Conservation (phyloP, 2,888 invertebrate species). For the Syrphus vitripennis region DNA sequence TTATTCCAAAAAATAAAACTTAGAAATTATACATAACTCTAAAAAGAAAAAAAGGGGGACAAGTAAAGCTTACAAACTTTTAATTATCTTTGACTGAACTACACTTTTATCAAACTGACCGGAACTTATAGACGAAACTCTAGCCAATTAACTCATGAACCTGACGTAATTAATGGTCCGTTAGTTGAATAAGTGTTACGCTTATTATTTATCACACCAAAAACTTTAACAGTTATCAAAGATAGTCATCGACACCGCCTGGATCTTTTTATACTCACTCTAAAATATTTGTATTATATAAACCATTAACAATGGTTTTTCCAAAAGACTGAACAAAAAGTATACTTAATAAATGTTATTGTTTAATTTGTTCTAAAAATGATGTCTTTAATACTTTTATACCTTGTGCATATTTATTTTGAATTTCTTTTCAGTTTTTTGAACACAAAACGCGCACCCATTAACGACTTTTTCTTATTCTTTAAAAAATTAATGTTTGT, state of each 20-base stretch:
- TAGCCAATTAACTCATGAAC: slow-evolving; percentile 36
- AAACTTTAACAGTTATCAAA: slow-evolving; percentile 43
- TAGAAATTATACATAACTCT: no score
- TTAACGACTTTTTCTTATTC: slow-evolving; percentile 20
- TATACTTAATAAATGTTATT: background rate
- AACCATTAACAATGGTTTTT: slow-evolving; percentile 44
- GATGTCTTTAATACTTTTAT: slow-evolving; percentile 16
- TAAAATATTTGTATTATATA: background rate
- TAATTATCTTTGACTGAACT: no score
- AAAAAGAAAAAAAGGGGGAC: no score
- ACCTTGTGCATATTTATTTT: slow-evolving; percentile 29
- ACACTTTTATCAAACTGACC: slow-evolving; percentile 32
- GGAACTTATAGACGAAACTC: slow-evolving; percentile 11
- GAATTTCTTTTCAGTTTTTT: background rate
- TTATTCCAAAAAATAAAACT: no score
- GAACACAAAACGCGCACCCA: slow-evolving; percentile 51
- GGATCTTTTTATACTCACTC: background rate
- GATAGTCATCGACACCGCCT: slow-evolving; percentile 36
- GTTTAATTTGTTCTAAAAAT: slow-evolving; percentile 44
- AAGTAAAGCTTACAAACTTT: no score
- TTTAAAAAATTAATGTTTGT: slow-evolving; percentile 48
- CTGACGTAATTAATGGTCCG: slow-evolving; percentile 56
- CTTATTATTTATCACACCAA: slow-evolving; percentile 22
- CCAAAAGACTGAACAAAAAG: slow-evolving; percentile 54
- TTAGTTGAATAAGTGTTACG: slow-evolving; percentile 34